phyloP scores from a whole-genome alignment of 1,140 invertebrate genomes.

The Subanguina moxae region DNA sequence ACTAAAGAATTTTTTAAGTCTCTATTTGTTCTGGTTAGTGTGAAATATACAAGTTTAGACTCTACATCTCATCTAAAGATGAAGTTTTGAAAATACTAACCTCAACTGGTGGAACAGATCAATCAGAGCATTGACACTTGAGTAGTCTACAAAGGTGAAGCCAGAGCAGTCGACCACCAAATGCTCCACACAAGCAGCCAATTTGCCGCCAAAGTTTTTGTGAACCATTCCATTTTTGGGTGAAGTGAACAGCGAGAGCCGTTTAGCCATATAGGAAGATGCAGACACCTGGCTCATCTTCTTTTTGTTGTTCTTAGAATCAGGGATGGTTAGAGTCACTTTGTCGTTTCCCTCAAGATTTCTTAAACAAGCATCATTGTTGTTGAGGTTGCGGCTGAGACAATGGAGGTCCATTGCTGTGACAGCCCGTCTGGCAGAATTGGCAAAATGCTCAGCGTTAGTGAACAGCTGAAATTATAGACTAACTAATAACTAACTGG shows the following conservation, averaged over 20 bases:
- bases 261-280: neutral
- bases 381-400: neutral
- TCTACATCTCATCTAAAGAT: too few species aligned
- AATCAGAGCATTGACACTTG: conserved; percentile 37
- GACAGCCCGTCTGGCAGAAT: conserved; percentile 40
- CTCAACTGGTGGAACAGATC: conserved; percentile 5
- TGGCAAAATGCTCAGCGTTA: conserved; percentile 47
- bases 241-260: conserved; percentile 1
- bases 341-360: conserved; percentile 2
- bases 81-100: neutral
- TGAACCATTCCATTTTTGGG: conserved; percentile 4
- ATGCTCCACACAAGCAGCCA: conserved; percentile 33
- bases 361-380: neutral
- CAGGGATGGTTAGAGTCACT: neutral
- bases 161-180: conserved; percentile 51
- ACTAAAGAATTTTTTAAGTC: neutral
- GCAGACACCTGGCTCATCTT: conserved; percentile 6
- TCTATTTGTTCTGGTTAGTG: neutral
- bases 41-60: too few species aligned
- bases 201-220: neutral
- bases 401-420: neutral
- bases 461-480: conserved; percentile 45
- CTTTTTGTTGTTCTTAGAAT: neutral
- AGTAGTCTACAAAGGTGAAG: conserved; percentile 54
- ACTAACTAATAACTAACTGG: too few species aligned